Conservation (phyloP, 2,797 vertebrate species). For the Heteromormyrus szaboi region DNA sequence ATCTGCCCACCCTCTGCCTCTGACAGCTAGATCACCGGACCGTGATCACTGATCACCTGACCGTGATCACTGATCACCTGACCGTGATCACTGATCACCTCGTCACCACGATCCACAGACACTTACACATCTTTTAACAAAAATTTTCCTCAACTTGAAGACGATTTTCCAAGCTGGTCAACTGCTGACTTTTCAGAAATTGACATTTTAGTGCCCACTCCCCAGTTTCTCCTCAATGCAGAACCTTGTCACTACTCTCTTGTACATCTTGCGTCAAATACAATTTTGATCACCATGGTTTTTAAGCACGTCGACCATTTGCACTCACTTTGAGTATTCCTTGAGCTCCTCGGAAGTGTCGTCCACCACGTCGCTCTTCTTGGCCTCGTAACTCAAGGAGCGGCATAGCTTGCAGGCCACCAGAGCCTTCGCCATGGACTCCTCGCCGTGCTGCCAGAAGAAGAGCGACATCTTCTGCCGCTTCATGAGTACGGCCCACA, state of each 20-base stretch:
- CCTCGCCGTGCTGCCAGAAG: slow-evolving; percentile 98
- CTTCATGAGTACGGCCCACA: slow-evolving; percentile 97
- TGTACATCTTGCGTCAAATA: not conserved
- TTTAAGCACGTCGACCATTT: not conserved
- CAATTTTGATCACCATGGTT: not conserved
- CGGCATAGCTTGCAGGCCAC: slow-evolving; percentile 94
- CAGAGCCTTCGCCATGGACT: slow-evolving; percentile 96
- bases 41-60: no score
- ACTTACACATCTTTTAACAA: not conserved
- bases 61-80: not conserved
- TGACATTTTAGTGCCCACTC: not conserved
- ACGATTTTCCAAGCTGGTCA: not conserved
- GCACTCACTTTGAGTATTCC: slow-evolving; percentile 83
- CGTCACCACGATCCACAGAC: not conserved
- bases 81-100: not conserved
- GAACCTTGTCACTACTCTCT: not conserved
- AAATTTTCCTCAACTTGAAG: not conserved
- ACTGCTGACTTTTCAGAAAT: not conserved
- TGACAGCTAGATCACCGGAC: not conserved
- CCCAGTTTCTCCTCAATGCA: not conserved
- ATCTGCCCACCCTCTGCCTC: not conserved
- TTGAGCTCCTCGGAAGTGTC: slow-evolving; percentile 96
- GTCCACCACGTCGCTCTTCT: slow-evolving; percentile 94
- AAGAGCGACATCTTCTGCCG: slow-evolving; percentile 96
- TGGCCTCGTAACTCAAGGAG: slow-evolving; percentile 95